Base-by-base conservation (phyloP, 2,888 invertebrate genomes). In the Leucophenga maculata region DNA sequence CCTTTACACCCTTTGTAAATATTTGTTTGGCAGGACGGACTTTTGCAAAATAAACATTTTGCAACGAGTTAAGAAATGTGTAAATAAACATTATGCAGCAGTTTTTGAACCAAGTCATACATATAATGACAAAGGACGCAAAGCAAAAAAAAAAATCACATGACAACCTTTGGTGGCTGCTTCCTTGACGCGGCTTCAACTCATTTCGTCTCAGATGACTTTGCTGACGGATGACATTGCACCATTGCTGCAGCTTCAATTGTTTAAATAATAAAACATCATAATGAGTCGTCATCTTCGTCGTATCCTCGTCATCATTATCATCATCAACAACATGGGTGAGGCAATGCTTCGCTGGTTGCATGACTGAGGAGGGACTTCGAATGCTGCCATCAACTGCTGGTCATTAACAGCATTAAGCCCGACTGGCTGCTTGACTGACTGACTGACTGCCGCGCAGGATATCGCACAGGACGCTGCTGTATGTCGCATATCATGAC, bases 201-300 rank as follows among this genome's bases (percentile, higher is more conserved):
- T 55, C 26, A 55, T 55, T 39, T 11, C 11, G 39, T 39, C 39
- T 39, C 39, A 9, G 14, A 55, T 55, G n/a, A 59, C n/a, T 59
- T 16, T 64, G 46, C 62, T 64, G 62, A 64, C 48, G 46, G 18
- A 64, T 64, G 62, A 64, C 62, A 64, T 48, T 64, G 62, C 62
- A 64, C 48, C 62, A 64, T 64, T 64, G 32, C 20, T 64, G 46
- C 62, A 64, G 62, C 48, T 64, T 46, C 46, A 64, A 64, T 64
- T 64, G 62, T 64, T 64, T 64, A 64, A 64, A 64, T 64, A 64
- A 64, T 20, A 22, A 64, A 64, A 64, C 46, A 22, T 64, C 62
- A 64, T 64, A 64, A 64, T 64, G 62, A 64, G 62, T 64, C 44
- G 60, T 60, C 62, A 64, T 39, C 62, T 20, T 48, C 50, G 50